Conservation (phyloP, 2,888 invertebrate genomes). For the Ectemnius cavifrons region DNA sequence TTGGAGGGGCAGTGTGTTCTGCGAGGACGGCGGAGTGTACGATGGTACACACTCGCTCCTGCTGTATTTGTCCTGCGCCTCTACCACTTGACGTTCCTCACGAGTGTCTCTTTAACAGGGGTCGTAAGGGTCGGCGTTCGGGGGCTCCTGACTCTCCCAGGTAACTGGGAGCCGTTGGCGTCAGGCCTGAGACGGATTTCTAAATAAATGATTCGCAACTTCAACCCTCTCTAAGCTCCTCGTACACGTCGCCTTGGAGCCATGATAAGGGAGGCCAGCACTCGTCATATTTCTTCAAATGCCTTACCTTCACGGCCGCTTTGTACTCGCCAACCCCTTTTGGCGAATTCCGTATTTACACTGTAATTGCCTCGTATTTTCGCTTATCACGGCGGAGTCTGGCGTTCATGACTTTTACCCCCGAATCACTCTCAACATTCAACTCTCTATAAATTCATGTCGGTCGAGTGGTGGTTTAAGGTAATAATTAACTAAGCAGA, state of each 20-base stretch:
- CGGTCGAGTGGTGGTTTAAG: constrained; percentile 6
- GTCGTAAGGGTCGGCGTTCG: constrained; percentile 47
- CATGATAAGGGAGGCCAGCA: constrained; percentile 38
- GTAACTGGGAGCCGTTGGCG: constrained; percentile 34
- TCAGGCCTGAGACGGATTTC: constrained; percentile 53
- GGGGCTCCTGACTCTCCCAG: constrained; percentile 26
- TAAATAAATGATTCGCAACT: constrained; percentile 58
- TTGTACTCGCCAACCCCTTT: constrained; percentile 13
- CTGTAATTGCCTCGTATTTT: constrained; percentile 1
- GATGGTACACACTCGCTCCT: constrained; percentile 30
- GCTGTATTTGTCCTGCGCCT: constrained; percentile 65
- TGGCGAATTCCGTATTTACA: constrained; percentile 13
- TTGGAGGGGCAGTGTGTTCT: too few relatives aligned
- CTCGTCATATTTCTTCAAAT: constrained; percentile 30
- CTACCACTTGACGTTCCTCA: constrained; percentile 56
- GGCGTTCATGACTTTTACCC: too few relatives aligned
- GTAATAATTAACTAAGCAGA: constrained; percentile 41
- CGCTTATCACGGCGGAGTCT: too few relatives aligned
- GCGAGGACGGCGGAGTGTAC: too few relatives aligned
- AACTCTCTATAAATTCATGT: not conserved
- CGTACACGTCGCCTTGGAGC: constrained; percentile 35
- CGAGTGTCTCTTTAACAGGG: constrained; percentile 59
- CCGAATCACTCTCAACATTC: too few relatives aligned
- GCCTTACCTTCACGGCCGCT: not conserved
- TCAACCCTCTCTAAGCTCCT: constrained; percentile 33